Evolutionary conservation across 2,113 vertebrate species (phyloP).

Genomic region (Chlorodrepanis virens): DNA sequence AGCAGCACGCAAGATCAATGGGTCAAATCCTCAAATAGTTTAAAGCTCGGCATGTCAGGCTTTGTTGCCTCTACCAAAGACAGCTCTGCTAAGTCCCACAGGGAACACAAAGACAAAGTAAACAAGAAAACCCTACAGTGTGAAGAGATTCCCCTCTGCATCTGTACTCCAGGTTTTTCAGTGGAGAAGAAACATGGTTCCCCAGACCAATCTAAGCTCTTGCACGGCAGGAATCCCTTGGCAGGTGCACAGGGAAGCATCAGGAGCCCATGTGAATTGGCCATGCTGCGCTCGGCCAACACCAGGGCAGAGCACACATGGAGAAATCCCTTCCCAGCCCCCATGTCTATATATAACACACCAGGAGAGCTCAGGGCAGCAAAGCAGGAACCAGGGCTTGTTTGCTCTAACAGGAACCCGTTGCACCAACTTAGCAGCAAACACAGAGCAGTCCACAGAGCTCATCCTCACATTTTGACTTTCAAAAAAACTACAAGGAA

Average conservation of each 20-base stretch:
- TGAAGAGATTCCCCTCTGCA: neutral
- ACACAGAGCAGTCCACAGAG: neutral
- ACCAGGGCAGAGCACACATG: neutral
- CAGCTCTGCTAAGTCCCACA: neutral
- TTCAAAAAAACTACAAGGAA: neutral
- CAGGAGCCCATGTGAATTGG: neutral
- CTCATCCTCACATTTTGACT: neutral
- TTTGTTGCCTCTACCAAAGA: neutral
- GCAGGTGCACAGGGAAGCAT: neutral
- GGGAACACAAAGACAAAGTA: neutral
- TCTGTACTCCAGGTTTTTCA: neutral
- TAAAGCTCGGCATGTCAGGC: neutral
- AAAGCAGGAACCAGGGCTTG: neutral
- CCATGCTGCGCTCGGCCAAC: neutral
- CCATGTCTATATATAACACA: neutral
- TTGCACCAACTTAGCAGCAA: neutral
- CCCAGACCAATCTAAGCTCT: neutral
- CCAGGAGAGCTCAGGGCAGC: neutral
- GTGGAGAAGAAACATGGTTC: neutral
- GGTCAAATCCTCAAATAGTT: conserved; percentile 53
- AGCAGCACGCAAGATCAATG: conserved; percentile 3
- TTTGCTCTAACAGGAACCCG: neutral
- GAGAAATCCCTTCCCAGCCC: neutral
- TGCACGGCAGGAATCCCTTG: neutral
- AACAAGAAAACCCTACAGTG: too few relatives aligned